A percentile compares a stretch with the other conserved stretches of the same genome.
These are phyloP conservation scores for Camelus dromedarius DNA, from an alignment of 2,113 vertebrate species.

Conservation along the genomic window DNA sequence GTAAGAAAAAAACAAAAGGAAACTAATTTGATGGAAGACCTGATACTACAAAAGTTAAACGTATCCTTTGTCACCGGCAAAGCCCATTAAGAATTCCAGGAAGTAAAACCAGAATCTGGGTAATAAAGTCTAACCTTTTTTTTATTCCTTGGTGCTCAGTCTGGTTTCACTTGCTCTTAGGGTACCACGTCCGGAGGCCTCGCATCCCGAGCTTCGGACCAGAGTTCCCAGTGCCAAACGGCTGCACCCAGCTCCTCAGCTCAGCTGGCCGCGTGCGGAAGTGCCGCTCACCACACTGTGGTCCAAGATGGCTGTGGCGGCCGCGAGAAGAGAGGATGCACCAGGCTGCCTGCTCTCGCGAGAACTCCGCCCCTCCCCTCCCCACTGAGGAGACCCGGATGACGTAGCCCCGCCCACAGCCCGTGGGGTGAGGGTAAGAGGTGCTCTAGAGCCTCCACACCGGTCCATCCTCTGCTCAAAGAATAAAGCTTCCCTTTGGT, in stretches of 20 bases:
- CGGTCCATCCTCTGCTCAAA: background rate
- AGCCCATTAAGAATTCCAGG: background rate
- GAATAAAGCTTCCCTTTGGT: background rate
- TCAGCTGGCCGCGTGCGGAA: fast-evolving
- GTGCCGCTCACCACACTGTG: too few relatives aligned
- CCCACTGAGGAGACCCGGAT: background rate
- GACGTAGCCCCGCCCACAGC: background rate
- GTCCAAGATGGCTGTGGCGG: background rate
- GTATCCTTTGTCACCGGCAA: background rate
- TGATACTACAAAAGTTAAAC: constrained; percentile 22
- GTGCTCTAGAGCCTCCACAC: background rate
- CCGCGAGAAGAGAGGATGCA: fast-evolving
- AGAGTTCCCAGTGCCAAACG: background rate
- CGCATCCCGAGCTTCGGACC: background rate
- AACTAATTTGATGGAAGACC: constrained; percentile 54
- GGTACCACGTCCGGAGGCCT: background rate
- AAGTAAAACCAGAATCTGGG: background rate
- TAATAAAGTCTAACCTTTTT: background rate
- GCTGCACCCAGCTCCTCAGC: background rate
- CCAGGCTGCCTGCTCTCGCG: background rate
- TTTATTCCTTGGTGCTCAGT: too few relatives aligned
- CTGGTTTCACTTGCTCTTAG: background rate
- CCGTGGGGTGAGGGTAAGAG: too few relatives aligned
- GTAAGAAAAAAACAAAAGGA: background rate
- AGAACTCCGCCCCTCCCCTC: background rate